Evolutionary conservation across 2,797 vertebrate species (phyloP), one percentile per base, ranked within the genome.

Genomic region (Syngnathus acus): DNA sequence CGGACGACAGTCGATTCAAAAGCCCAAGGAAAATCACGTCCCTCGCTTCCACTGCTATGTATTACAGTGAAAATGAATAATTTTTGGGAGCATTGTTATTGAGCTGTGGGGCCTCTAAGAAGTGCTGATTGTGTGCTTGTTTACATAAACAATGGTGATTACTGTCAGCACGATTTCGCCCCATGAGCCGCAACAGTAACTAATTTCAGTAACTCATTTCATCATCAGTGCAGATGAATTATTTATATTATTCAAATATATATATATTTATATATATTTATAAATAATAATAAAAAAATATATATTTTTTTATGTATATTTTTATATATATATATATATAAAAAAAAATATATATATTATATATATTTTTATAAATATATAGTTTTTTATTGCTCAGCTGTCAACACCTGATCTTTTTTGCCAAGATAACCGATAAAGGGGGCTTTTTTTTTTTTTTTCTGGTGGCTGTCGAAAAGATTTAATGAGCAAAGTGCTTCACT

Each of bases 401-500:
- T 40, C 39, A 61, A 9, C 60, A 45, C 23, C 54, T 23, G 60
- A 13, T 23, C 1, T 47, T 14, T 16, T 42, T 61, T 40, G 42
- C n/a, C 7, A 7, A 45, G 40, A 14, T 54, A 39, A 39, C 5
- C 14, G 64, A 37, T n/a, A 11, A n/a, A 38, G 6, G 32, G 23
- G 64, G 39, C 23, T 26, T 47, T 21, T 65, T 48, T 47, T 45
- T 62, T 23, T 26, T 47, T 21, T 65, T 48, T 42, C 57, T 62
- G 57, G 54, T 65, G 42, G n/a, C 57, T 64, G 69, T 61, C 45
- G n/a, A 26, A 67, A 71, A 26, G 47, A 32, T 19, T 65, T 74
- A 72, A 74, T 65, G 72, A 76, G 65, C 67, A 51, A 43, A 68
- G 57, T 39, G 43, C 39, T n/a, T 66, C 63, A 55, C 37, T 7